Percentiles rank a stretch among this genome's conserved stretches.
Conservation (phyloP, 2,797 vertebrate genomes). For the Balearica regulorum region DNA sequence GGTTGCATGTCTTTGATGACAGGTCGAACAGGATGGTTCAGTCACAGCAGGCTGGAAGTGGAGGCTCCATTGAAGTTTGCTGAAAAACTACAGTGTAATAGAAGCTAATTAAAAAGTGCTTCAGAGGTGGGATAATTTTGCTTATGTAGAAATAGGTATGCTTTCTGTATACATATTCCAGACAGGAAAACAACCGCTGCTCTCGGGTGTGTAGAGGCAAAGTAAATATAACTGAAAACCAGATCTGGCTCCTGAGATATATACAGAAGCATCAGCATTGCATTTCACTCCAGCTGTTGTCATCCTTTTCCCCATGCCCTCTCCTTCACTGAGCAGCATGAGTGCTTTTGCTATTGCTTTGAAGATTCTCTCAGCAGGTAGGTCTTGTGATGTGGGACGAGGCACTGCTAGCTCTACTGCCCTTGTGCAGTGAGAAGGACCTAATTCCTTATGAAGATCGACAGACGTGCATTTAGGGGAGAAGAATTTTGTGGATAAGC, state of each 20-base stretch:
- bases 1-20: background rate
- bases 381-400: background rate
- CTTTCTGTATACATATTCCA: background rate
- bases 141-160: background rate
- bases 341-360: background rate
- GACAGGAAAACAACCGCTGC: background rate
- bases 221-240: background rate
- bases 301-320: background rate
- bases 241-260: background rate
- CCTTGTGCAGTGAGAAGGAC: background rate
- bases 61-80: background rate
- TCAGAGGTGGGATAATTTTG: background rate
- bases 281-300: background rate
- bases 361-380: slow-evolving; percentile 23
- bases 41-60: background rate
- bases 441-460: background rate
- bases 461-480: background rate
- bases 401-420: background rate
- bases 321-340: slow-evolving; percentile 7
- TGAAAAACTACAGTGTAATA: background rate
- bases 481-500: background rate
- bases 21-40: background rate
- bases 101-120: background rate
- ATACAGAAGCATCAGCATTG: background rate
- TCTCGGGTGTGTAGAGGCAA: background rate